Base-by-base conservation (phyloP, 2,113 vertebrate genomes). In the Pycnonotus jocosus region DNA sequence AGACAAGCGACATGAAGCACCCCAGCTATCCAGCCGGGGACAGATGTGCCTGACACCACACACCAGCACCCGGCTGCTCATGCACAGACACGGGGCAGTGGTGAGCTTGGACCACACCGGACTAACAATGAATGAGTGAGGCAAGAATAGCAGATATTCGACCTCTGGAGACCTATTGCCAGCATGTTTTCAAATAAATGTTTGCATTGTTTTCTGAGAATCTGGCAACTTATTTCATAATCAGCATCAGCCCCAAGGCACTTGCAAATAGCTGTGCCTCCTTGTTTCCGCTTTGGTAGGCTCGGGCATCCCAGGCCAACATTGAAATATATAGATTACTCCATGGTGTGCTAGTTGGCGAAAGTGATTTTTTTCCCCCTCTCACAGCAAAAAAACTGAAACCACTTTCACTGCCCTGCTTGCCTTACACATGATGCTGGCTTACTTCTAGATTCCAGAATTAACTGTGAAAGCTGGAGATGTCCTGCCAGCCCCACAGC, bases 61-160 rank as follows among this genome's bases (percentile, higher is more conserved):
- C 2, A 17, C 12, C 31, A 1, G 27, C 0, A 15, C 3, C 56
- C 2, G 5, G 30, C 48, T 53, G 38, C 51, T 37, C 14, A 5
- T 0, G 15, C 22, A 57, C 23, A 17, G 51, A 31, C 44, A 24
- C 2, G 28, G 10, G 44, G 6, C 81, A 22, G 4, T 0, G 7
- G 3, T 5, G 27, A 18, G 37, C 56, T 60, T 33, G 6, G 31
- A 18, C 7, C 40, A 48, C 58, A 7, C 2, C 3, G 45, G 54
- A 15, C 45, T 10, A 14, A 35, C 4, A 61, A n/a, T 4, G 28
- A 73, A 48, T 3, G 56, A 66, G 7, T 9, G 3, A 22, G 5
- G 30, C 64, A 38, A 24, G 58, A 61, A 50, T 4, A 17, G 21
- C 47, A 38, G 38, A 21, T 35, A 11, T 12, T 57, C 17, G 6